These are phyloP conservation scores for Pristionchus entomophagus DNA, from an alignment of 2,888 invertebrate species.

Conservation along the genomic window DNA sequence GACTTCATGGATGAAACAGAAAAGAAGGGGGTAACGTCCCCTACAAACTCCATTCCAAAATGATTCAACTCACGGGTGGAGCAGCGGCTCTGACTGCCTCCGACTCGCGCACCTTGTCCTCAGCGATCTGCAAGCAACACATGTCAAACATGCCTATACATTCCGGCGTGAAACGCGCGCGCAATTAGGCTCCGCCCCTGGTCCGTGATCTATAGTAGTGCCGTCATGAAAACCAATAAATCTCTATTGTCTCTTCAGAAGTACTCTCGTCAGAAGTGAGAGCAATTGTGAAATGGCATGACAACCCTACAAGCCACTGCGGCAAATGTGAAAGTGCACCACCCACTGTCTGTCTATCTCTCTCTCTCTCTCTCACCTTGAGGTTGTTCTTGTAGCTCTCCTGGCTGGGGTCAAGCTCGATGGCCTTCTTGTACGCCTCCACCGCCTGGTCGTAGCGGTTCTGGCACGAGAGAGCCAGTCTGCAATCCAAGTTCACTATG, in stretches of 20 bases:
- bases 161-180: too few relatives aligned
- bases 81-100: slow-evolving; percentile 17
- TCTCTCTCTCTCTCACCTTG: too few relatives aligned
- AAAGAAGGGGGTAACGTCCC: not conserved
- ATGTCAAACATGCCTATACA: too few relatives aligned
- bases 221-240: too few relatives aligned
- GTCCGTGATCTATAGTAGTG: too few relatives aligned
- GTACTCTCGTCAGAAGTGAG: too few relatives aligned
- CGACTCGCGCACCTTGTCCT: slow-evolving; percentile 81
- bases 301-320: too few relatives aligned
- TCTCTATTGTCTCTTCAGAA: too few relatives aligned
- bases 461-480: slow-evolving; percentile 88
- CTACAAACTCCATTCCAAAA: not conserved
- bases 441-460: slow-evolving; percentile 88
- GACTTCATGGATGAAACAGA: not conserved
- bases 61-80: slow-evolving; percentile 24
- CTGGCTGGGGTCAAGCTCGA: slow-evolving; percentile 92
- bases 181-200: too few relatives aligned
- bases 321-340: not conserved
- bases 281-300: too few relatives aligned
- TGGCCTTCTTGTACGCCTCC: slow-evolving; percentile 88
- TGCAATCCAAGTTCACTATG: slow-evolving; percentile 63
- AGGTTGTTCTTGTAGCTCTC: slow-evolving; percentile 88
- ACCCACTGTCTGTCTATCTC: too few relatives aligned
- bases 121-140: slow-evolving; percentile 85